Percentiles rank a stretch among this genome's conserved stretches.
These are phyloP conservation scores for Eulemur rubriventer DNA, from an alignment of 2,797 vertebrate species.

Conservation along the genomic window DNA sequence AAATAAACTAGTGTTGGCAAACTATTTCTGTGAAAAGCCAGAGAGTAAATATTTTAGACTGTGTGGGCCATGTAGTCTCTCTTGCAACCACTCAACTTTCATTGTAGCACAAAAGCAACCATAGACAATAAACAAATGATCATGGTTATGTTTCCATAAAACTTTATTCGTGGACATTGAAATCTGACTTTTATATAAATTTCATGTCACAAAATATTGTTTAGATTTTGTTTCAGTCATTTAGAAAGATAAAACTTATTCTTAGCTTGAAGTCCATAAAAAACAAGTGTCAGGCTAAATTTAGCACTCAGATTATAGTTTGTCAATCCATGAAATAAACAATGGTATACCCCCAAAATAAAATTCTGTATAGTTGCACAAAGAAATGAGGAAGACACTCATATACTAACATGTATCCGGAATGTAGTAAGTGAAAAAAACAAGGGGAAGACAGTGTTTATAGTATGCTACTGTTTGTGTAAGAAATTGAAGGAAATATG, in stretches of 20 bases:
- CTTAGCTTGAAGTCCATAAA: not conserved
- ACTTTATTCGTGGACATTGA: not conserved
- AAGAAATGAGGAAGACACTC: not conserved
- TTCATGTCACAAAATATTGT: not conserved
- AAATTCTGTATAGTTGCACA: not conserved
- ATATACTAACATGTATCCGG: not conserved
- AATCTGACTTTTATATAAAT: not conserved
- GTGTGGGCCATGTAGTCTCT: not conserved
- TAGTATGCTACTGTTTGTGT: not conserved
- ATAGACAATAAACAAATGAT: not conserved
- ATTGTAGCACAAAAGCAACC: not conserved
- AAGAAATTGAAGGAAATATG: not conserved
- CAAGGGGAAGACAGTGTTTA: not conserved
- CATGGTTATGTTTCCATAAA: not conserved
- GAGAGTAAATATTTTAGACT: not conserved
- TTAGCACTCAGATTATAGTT: not conserved
- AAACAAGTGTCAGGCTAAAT: not conserved
- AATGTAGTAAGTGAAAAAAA: not conserved
- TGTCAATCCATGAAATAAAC: not conserved
- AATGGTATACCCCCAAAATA: not conserved
- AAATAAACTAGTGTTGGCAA: not conserved
- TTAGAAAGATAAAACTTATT: constrained; percentile 15
- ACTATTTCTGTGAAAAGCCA: not conserved
- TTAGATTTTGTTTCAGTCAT: not conserved
- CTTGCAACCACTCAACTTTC: not conserved